Base-by-base conservation (phyloP, 2,888 invertebrate genomes). In the Callimorpha dominula region DNA sequence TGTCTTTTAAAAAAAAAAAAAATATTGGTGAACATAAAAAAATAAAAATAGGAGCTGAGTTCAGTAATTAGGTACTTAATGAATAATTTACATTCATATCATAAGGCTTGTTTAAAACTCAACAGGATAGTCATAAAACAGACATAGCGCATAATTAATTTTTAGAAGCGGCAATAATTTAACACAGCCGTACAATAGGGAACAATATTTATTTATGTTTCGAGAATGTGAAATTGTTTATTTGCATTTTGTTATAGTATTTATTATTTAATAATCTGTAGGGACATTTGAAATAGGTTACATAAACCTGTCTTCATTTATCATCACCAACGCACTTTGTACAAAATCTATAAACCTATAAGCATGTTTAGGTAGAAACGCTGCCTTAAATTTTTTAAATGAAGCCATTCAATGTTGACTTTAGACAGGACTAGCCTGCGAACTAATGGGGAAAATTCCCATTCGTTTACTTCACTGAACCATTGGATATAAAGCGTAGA, bases 161-260 rank as follows among this genome's bases (percentile, higher is more conserved):
- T n/a, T 46, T n/a, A 54, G 43, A 46, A 42, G 17, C 43, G 14
- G 43, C 11, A 17, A 46, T 64, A 40, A 63, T 15, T 57, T 11
- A 65, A 49, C 65, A 2, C 14, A 12, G n/a, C 6, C 50, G 14
- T 50, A 52, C 63, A 63, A 63, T 49, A 52, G 49, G 60, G 46
- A 69, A 62, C 43, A 60, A 20, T 68, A 57, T 43, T 68, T 68
- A 46, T 31, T 60, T 6, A 31, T 60, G 60, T 60, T 60, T 14
- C 14, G 60, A 14, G 31, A 31, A 60, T 31, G 60, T 60, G 31
- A 31, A 60, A 60, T 60, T 60, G 60, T 60, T 60, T 31, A 60
- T 60, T 60, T 60, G 60, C 2, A 60, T 60, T 60, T 60, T 14
- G 20, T 20, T 12, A 60, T 14, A 31, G 12, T 31, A 31, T 31